A percentile compares a stretch with the other conserved stretches of the same genome.
Conservation (phyloP, 30 jellyfish, hydroid and myxozoan species). For the Calvadosia cruxmelitensis region DNA sequence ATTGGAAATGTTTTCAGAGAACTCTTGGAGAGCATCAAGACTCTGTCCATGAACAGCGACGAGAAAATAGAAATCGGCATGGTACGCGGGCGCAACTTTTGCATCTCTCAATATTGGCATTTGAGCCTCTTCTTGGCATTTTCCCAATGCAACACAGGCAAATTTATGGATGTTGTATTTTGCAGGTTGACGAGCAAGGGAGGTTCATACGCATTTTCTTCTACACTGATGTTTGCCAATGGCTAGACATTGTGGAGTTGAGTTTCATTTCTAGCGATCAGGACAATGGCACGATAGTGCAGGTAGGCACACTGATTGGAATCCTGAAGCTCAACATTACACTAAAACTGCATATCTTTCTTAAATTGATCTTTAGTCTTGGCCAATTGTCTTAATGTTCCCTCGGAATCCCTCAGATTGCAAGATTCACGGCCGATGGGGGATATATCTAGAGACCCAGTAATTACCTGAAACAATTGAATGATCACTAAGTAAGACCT, state of each 20-base stretch:
- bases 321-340: too few relatives aligned
- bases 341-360: too few relatives aligned
- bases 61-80: background rate
- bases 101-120: background rate
- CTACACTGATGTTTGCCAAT: conserved; percentile 45
- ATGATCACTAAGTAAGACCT: too few relatives aligned
- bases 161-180: background rate
- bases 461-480: too few relatives aligned
- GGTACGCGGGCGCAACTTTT: background rate
- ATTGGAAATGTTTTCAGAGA: background rate
- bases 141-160: background rate
- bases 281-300: conserved; percentile 40
- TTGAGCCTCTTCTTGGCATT: background rate
- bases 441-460: too few relatives aligned
- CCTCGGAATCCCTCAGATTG: too few relatives aligned
- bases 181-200: conserved; percentile 58
- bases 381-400: too few relatives aligned
- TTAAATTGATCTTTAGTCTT: too few relatives aligned
- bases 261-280: conserved; percentile 42
- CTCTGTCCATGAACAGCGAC: background rate
- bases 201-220: conserved; percentile 43
- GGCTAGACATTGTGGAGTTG: conserved; percentile 83
- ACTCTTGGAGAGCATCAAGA: background rate
- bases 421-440: too few relatives aligned
- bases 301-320: conserved; percentile 13